Percentiles rank a stretch among this genome's conserved stretches.
Evolutionary conservation across 2,113 vertebrate genomes (phyloP).

Genomic region (Redunca redunca): DNA sequence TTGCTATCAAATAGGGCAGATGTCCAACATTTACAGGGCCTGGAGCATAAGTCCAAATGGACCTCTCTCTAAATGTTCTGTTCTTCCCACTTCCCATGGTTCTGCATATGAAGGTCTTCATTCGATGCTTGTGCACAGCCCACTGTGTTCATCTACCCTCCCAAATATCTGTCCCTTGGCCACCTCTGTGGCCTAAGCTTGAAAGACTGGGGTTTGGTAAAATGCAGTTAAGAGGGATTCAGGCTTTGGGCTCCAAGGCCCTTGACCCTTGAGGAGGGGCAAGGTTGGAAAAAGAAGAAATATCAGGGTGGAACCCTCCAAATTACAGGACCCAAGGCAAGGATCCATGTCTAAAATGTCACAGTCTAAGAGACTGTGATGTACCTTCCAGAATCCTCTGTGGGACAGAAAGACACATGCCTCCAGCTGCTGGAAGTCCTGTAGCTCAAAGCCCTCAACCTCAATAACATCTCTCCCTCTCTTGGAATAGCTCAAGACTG

Average conservation of each 20-base stretch:
- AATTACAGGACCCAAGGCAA: neutral
- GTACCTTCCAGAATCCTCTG: neutral
- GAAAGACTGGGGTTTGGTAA: neutral
- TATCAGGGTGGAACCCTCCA: neutral
- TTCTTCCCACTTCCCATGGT: neutral
- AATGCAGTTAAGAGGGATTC: neutral
- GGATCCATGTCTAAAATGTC: neutral
- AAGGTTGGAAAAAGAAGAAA: neutral
- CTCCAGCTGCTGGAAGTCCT: neutral
- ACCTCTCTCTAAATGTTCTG: neutral
- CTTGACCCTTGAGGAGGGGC: neutral
- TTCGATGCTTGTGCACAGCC: neutral
- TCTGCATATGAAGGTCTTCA: neutral
- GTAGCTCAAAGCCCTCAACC: neutral
- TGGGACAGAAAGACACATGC: neutral
- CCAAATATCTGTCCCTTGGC: neutral
- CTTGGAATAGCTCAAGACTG: neutral
- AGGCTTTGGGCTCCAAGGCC: neutral
- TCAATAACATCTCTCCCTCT: neutral
- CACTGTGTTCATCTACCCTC: neutral
- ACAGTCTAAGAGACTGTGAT: neutral
- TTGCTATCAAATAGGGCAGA: neutral
- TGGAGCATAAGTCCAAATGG: neutral
- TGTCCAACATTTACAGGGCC: accelerated
- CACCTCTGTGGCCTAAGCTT: neutral